Percentiles rank a stretch among this genome's conserved stretches.
These are phyloP conservation scores for Drosophila fuyamai DNA, from an alignment of 1,140 invertebrate species.

Conservation along the genomic window DNA sequence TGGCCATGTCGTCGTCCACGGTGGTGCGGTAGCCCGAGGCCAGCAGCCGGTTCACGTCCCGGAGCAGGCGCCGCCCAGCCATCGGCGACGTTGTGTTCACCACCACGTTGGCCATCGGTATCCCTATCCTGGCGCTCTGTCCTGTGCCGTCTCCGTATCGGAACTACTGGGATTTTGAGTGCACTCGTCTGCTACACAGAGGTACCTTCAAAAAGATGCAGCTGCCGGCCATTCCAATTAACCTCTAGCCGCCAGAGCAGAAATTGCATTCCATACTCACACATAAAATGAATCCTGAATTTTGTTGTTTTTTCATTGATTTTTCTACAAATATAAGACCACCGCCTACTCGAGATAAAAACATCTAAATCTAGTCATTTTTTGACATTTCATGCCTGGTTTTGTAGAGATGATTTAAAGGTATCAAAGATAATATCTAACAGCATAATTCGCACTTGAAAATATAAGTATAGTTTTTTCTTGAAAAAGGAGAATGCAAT, in stretches of 20 bases:
- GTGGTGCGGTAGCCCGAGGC: constrained; percentile 99
- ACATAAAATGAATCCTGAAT: constrained; percentile 71
- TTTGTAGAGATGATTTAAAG: too few species aligned
- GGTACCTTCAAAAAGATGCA: constrained; percentile 71
- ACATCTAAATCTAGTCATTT: background rate
- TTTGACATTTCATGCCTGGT: too few species aligned
- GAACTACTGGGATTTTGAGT: constrained; percentile 69
- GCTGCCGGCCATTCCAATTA: constrained; percentile 5
- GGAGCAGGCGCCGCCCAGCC: constrained; percentile 99
- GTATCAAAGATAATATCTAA: too few species aligned
- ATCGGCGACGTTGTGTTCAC: constrained; percentile 98
- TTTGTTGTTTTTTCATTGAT: constrained; percentile 61
- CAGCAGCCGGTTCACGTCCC: constrained; percentile 99
- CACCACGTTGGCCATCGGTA: constrained; percentile 59
- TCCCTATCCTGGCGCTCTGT: constrained; percentile 26
- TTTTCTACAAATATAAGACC: constrained; percentile 26
- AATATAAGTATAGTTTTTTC: too few species aligned
- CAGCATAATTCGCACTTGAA: too few species aligned
- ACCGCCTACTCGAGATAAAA: constrained; percentile 39
- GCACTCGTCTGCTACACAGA: constrained; percentile 72
- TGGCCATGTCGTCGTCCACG: constrained; percentile 97
- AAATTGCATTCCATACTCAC: constrained; percentile 41
- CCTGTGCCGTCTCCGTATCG: constrained; percentile 51
- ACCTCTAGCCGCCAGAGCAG: too few species aligned
- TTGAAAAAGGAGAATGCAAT: too few species aligned